Percentiles rank a stretch among this genome's conserved stretches.
Conservation (phyloP, 1,140 invertebrate genomes). For the Drosophila asahinai region DNA sequence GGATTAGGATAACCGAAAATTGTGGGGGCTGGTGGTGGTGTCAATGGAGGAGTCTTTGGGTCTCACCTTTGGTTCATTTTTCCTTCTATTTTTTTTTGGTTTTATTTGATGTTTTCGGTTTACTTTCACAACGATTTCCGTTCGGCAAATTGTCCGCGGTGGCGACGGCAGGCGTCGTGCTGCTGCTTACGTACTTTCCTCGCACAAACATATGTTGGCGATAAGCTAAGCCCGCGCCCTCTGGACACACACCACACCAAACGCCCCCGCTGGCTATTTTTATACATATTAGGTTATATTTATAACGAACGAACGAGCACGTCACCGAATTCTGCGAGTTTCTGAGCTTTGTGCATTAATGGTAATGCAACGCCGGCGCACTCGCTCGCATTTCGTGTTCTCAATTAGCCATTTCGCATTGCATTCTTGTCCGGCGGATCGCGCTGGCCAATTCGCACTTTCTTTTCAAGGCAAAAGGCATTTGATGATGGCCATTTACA, state of each 20-base stretch:
- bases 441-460: constrained; percentile 51
- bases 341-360: constrained; percentile 16
- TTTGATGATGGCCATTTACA: constrained; percentile 56
- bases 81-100: neutral
- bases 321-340: constrained; percentile 35
- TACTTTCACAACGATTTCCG: constrained; percentile 58
- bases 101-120: constrained; percentile 4
- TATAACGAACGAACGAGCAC: constrained; percentile 45
- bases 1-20: constrained; percentile 22
- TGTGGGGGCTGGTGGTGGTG: constrained; percentile 15
- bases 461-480: constrained; percentile 70
- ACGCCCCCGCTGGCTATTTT: constrained; percentile 49
- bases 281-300: constrained; percentile 65
- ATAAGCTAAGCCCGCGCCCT: constrained; percentile 73
- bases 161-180: constrained; percentile 51
- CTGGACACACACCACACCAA: constrained; percentile 46
- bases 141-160: constrained; percentile 54
- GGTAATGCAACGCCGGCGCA: constrained; percentile 18
- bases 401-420: constrained; percentile 22
- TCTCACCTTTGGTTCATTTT: constrained; percentile 6
- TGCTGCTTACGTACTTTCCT: constrained; percentile 61
- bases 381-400: constrained; percentile 28
- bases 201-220: constrained; percentile 37
- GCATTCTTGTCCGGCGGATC: constrained; percentile 15
- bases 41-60: constrained; percentile 15